Conservation (phyloP, 2,888 invertebrate genomes). For the Hydroisotoma schaefferi region DNA sequence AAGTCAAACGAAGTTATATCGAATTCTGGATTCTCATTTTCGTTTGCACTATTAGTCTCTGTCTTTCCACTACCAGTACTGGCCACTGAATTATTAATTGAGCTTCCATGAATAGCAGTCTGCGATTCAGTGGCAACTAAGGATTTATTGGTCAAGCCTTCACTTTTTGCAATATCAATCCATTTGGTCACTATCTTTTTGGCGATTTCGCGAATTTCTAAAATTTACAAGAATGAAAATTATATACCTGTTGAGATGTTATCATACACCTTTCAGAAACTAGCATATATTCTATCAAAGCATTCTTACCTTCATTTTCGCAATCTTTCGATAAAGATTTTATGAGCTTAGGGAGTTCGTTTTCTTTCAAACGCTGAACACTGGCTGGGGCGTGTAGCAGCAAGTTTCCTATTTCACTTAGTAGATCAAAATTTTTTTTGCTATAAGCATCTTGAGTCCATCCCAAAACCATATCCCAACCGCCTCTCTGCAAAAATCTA, state of each 20-base stretch:
- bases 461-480: slow-evolving; percentile 83
- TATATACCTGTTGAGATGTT: background rate
- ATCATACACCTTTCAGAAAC: background rate
- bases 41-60: background rate
- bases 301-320: slow-evolving; percentile 66
- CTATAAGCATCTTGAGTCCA: slow-evolving; percentile 88
- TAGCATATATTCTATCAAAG: background rate
- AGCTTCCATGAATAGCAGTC: too few species aligned
- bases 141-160: too few species aligned
- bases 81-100: background rate
- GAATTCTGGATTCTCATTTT: background rate
- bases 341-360: slow-evolving; percentile 86
- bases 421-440: slow-evolving; percentile 79
- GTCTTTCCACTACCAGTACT: background rate
- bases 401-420: slow-evolving; percentile 79
- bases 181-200: slow-evolving; percentile 41
- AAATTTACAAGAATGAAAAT: slow-evolving; percentile 6
- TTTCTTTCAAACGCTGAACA: slow-evolving; percentile 82
- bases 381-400: slow-evolving; percentile 83
- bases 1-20: slow-evolving; percentile 21
- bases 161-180: slow-evolving; percentile 39
- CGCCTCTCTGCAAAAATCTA: slow-evolving; percentile 82
- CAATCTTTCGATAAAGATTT: slow-evolving; percentile 80
- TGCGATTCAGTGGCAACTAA: background rate
- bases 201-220: slow-evolving; percentile 36